Conservation (phyloP, 1,140 invertebrate genomes). For the Cyclargus thomasi region DNA sequence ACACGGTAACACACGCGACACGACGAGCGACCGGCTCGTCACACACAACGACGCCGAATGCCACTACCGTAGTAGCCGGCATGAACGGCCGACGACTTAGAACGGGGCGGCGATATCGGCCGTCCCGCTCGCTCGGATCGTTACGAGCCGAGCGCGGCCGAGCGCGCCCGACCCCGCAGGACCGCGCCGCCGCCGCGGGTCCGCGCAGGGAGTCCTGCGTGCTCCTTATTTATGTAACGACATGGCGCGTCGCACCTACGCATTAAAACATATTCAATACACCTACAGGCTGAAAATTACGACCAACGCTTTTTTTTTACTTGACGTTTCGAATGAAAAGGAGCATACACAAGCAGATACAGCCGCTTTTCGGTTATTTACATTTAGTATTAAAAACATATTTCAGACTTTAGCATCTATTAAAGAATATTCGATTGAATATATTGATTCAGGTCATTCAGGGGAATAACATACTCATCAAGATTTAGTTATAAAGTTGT, state of each 20-base stretch:
- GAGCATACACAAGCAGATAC: no score
- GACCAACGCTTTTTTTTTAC: background rate
- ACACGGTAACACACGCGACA: constrained; percentile 63
- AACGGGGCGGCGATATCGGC: constrained; percentile 29
- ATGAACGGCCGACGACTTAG: constrained; percentile 64
- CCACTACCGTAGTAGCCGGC: constrained; percentile 41
- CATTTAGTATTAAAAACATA: no score
- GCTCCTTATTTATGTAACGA: constrained; percentile 14
- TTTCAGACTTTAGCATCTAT: no score
- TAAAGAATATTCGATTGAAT: no score
- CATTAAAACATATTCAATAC: background rate
- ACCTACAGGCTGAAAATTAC: background rate
- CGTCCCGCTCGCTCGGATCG: background rate
- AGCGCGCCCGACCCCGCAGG: constrained; percentile 32
- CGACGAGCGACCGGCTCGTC: constrained; percentile 66
- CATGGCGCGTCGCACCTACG: constrained; percentile 19
- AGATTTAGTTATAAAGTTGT: no score
- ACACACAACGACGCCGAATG: constrained; percentile 56
- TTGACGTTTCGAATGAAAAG: background rate
- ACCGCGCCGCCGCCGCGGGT: constrained; percentile 14
- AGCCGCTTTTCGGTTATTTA: no score
- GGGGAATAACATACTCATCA: no score
- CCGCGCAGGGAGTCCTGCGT: constrained; percentile 25
- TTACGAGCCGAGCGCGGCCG: constrained; percentile 34
- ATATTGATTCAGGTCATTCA: no score